Conservation (phyloP, 2,113 vertebrate species). For the Marmota monax region DNA sequence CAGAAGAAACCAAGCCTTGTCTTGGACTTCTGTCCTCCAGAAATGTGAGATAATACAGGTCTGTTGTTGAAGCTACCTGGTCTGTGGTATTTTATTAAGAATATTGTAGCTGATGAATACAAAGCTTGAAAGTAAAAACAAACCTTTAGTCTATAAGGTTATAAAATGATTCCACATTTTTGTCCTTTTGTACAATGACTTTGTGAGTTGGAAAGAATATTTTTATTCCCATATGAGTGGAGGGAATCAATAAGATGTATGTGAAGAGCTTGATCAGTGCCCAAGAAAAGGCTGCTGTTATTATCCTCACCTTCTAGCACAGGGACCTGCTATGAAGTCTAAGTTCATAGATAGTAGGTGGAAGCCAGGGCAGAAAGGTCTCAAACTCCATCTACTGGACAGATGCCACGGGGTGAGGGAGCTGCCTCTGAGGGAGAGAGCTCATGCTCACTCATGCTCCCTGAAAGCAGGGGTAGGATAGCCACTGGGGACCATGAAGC, state of each 20-base stretch:
- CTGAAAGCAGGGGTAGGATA: background rate
- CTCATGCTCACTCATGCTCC: background rate
- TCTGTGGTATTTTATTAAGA: background rate
- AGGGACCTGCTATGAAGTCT: background rate
- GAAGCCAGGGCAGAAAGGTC: background rate
- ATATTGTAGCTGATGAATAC: background rate
- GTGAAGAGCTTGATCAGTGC: background rate
- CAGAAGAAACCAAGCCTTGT: background rate
- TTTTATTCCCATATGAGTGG: background rate
- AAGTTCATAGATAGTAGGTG: background rate
- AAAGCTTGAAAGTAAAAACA: background rate
- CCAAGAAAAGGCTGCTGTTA: background rate
- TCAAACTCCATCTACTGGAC: background rate
- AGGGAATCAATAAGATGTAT: background rate
- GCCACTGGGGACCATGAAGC: rapidly evolving
- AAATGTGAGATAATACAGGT: background rate
- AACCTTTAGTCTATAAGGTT: background rate
- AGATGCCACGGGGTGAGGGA: background rate
- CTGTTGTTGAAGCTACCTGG: background rate
- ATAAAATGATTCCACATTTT: background rate
- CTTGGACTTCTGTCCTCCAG: background rate
- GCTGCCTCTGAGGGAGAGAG: too few species aligned
- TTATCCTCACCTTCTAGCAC: background rate
- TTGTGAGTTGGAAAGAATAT: background rate
- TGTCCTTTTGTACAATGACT: constrained; percentile 22